Conservation (phyloP, 2,888 invertebrate genomes). For the Lithophane leautieri region DNA sequence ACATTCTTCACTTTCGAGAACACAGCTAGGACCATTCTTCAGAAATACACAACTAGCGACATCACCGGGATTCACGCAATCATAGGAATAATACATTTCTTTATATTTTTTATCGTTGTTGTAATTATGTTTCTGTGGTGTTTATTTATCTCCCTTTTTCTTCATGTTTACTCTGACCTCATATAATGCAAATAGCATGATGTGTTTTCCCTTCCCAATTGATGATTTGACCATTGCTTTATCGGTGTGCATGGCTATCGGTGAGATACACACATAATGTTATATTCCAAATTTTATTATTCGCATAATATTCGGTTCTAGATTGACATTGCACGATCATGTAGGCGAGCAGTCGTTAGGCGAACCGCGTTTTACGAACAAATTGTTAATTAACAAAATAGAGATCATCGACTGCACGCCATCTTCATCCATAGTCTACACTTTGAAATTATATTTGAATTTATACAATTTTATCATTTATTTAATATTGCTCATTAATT, state of each 20-base stretch:
- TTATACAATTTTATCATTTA: slow-evolving; percentile 19
- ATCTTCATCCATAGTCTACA: slow-evolving; percentile 82
- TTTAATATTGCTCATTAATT: slow-evolving; percentile 5
- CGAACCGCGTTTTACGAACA: slow-evolving; percentile 57
- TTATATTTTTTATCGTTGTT: slow-evolving; percentile 73
- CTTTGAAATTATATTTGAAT: slow-evolving; percentile 78
- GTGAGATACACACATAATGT: slow-evolving; percentile 74
- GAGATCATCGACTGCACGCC: slow-evolving; percentile 84
- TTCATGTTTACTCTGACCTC: slow-evolving; percentile 82
- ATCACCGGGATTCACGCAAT: slow-evolving; percentile 71
- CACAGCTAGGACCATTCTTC: slow-evolving; percentile 71
- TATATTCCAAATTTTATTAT: slow-evolving; percentile 78
- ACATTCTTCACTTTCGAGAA: slow-evolving; percentile 69
- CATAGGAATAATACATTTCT: slow-evolving; percentile 68
- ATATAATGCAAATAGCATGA: slow-evolving; percentile 86
- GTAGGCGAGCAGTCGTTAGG: slow-evolving; percentile 83
- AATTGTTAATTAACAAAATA: slow-evolving; percentile 57
- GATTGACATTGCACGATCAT: slow-evolving; percentile 82
- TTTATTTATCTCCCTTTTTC: slow-evolving; percentile 75
- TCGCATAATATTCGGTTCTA: slow-evolving; percentile 75
- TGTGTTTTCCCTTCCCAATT: slow-evolving; percentile 72
- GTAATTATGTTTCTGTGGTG: slow-evolving; percentile 76
- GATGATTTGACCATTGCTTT: slow-evolving; percentile 78
- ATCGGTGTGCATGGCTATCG: slow-evolving; percentile 88
- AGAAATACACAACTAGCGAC: slow-evolving; percentile 71